A percentile compares a stretch with the other conserved stretches of the same genome.
These are phyloP conservation scores for Ormyrus labotus DNA, from an alignment of 2,888 invertebrate genomes.

Conservation along the genomic window DNA sequence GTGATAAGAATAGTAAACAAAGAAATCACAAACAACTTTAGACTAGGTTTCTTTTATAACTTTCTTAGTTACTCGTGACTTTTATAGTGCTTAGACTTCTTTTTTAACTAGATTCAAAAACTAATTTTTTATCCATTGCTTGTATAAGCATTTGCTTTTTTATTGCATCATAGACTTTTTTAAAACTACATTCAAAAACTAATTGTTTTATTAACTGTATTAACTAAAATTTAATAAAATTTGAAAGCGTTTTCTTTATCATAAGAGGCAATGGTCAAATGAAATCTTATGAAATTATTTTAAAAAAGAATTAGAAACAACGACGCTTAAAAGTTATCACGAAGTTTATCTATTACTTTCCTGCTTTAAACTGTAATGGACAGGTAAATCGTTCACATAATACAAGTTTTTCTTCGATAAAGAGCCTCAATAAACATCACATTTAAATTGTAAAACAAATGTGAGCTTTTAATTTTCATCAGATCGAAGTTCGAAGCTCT, in stretches of 20 bases:
- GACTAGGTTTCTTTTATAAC: slow-evolving; percentile 52
- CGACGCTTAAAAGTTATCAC: slow-evolving; percentile 30
- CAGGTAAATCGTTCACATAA: slow-evolving; percentile 33
- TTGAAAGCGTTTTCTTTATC: slow-evolving; percentile 9
- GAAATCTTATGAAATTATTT: slow-evolving; percentile 29
- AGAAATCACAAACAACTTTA: slow-evolving; percentile 53
- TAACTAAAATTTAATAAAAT: slow-evolving; percentile 22
- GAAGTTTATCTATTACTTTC: slow-evolving; percentile 5
- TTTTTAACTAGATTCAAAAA: no score
- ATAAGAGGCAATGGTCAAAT: slow-evolving; percentile 21
- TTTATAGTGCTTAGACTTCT: not conserved
- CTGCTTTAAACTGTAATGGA: slow-evolving; percentile 16
- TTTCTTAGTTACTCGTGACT: slow-evolving; percentile 25
- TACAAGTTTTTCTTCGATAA: slow-evolving; percentile 32
- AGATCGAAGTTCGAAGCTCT: slow-evolving; percentile 34
- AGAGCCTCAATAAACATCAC: slow-evolving; percentile 31
- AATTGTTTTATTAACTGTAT: slow-evolving; percentile 21
- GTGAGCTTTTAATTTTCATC: slow-evolving; percentile 6
- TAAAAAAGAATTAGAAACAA: slow-evolving; percentile 27
- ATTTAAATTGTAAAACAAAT: slow-evolving; percentile 24
- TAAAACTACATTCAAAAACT: slow-evolving; percentile 10
- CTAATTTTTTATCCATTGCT: no score
- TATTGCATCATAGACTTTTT: slow-evolving; percentile 6
- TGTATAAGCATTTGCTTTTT: slow-evolving; percentile 25
- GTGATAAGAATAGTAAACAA: slow-evolving; percentile 36